Evolutionary conservation across 1,140 invertebrate genomes (phyloP).

Genomic region (Chelonus insularis): DNA sequence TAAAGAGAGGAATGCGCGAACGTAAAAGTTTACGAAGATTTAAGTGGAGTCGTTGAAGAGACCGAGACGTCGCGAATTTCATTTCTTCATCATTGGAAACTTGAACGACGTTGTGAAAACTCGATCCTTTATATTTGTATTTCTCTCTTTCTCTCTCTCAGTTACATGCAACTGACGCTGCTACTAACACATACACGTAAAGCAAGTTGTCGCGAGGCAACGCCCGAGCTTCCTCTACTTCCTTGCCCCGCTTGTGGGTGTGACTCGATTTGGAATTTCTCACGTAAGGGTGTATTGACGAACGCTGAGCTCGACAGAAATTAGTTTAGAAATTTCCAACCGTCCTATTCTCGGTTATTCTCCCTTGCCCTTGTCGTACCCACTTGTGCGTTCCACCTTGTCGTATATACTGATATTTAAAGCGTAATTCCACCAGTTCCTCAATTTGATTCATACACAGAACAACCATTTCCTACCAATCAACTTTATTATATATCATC

Average conservation of each 20-base stretch:
- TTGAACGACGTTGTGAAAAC: constrained; percentile 7
- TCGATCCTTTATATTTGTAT: constrained; percentile 11
- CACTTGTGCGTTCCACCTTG: neutral
- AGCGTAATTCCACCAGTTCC: constrained; percentile 15
- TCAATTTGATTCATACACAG: constrained; percentile 23
- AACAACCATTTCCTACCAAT: constrained; percentile 26
- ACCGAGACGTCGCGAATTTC: constrained; percentile 18
- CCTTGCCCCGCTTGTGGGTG: neutral
- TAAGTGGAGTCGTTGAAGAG: constrained; percentile 14
- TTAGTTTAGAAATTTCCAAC: constrained; percentile 32
- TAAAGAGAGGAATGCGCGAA: constrained; percentile 7
- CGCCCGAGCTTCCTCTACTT: neutral
- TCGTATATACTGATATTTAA: neutral
- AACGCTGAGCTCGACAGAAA: constrained; percentile 22
- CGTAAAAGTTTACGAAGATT: constrained; percentile 11
- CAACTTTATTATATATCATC: too few species aligned
- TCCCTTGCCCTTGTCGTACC: neutral
- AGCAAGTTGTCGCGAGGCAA: constrained; percentile 8
- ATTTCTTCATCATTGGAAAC: constrained; percentile 25
- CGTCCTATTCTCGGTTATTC: constrained; percentile 1
- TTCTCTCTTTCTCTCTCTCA: neutral
- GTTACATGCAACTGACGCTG: neutral
- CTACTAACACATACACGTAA: neutral
- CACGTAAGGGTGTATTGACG: constrained; percentile 26
- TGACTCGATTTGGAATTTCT: constrained; percentile 28